Conservation (phyloP, 2,113 vertebrate genomes). For the Chamaea fasciata region DNA sequence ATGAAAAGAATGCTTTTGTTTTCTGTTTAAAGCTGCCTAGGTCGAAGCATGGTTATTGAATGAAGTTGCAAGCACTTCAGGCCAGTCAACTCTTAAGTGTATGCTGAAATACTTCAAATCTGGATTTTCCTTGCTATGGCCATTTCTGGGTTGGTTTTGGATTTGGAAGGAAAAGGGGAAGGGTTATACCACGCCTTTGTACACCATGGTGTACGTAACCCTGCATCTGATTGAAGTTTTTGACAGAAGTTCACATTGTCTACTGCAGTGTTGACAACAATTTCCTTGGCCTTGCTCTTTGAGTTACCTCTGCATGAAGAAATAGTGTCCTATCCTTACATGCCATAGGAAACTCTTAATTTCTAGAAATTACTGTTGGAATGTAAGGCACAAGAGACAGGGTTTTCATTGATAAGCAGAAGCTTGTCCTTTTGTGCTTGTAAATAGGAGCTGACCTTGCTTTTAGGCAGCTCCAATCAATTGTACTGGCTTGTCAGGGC, state of each 20-base stretch:
- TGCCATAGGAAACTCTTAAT: background rate
- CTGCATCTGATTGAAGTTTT: background rate
- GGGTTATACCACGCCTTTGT: background rate
- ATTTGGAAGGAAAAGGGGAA: background rate
- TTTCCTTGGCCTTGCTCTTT: background rate
- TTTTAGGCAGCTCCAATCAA: background rate
- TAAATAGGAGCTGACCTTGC: background rate
- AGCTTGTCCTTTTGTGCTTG: background rate
- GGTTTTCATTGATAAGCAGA: background rate
- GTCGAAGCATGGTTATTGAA: background rate
- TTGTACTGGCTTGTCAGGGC: background rate
- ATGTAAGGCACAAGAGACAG: background rate
- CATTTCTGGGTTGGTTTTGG: background rate
- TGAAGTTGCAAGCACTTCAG: background rate
- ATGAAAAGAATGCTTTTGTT: background rate
- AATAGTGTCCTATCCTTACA: background rate
- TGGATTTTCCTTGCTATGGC: background rate
- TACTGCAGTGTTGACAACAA: accelerated
- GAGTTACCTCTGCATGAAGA: background rate
- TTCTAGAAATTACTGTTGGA: background rate
- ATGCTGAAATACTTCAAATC: background rate
- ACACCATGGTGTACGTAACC: accelerated
- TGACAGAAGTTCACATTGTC: background rate
- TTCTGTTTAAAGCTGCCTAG: background rate
- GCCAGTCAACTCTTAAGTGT: background rate